Evolutionary conservation across 1,140 invertebrate genomes (phyloP).

Genomic region (Neodiprion virginianus): DNA sequence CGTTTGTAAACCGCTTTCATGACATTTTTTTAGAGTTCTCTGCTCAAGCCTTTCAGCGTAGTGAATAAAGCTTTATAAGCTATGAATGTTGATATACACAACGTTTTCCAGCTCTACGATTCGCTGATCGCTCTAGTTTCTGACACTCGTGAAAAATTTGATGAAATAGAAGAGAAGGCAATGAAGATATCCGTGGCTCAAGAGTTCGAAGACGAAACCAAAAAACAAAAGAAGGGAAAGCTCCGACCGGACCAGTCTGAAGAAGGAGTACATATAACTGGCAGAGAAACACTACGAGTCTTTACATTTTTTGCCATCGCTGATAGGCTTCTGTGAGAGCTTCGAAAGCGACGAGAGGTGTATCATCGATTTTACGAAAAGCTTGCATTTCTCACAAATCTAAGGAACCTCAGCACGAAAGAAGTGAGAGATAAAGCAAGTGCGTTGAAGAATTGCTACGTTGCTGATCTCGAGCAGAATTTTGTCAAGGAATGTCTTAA

Average conservation of each 20-base stretch:
- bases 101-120: constrained; percentile 26
- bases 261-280: constrained; percentile 19
- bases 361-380: constrained; percentile 28
- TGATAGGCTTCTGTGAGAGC: constrained; percentile 27
- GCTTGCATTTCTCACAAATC: constrained; percentile 32
- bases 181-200: constrained; percentile 20
- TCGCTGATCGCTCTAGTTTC: constrained; percentile 18
- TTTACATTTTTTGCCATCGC: constrained; percentile 31
- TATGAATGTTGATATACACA: constrained; percentile 19
- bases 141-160: constrained; percentile 22
- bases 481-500: constrained; percentile 24
- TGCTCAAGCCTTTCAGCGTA: constrained; percentile 22
- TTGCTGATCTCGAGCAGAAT: constrained; percentile 17
- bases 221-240: constrained; percentile 27
- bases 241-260: constrained; percentile 22
- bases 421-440: constrained; percentile 27
- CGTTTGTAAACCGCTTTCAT: constrained; percentile 30
- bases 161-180: constrained; percentile 27
- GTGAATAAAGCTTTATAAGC: constrained; percentile 26
- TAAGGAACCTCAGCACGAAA: constrained; percentile 20
- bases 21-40: constrained; percentile 23
- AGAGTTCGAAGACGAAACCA: constrained; percentile 28
- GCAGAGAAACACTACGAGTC: constrained; percentile 29
- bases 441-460: constrained; percentile 17
- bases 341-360: constrained; percentile 28